Evolutionary conservation across 64 coral and sea anemone genomes (phyloP).

Genomic region (Actinia tenebrosa): DNA sequence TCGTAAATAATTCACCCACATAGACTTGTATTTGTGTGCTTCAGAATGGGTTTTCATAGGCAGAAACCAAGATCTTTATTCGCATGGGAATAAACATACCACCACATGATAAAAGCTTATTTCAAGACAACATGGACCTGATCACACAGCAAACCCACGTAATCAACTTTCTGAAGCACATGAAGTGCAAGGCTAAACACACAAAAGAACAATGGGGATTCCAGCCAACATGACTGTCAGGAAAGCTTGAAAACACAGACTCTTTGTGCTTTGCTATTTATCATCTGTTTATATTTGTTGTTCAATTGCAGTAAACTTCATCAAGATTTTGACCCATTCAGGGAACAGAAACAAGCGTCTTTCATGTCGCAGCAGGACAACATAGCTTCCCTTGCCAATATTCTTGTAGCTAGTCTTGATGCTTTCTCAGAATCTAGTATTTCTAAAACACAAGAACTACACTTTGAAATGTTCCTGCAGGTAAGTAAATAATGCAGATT

Average conservation of each 20-base stretch:
- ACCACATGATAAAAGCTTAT: too few species aligned
- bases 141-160: too few species aligned
- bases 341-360: slow-evolving; percentile 80
- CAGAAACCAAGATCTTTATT: too few species aligned
- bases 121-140: too few species aligned
- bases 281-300: background rate
- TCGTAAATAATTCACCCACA: background rate
- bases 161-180: too few species aligned
- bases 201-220: too few species aligned
- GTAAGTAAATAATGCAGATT: slow-evolving; percentile 11
- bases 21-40: too few species aligned
- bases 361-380: slow-evolving; percentile 56
- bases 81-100: too few species aligned
- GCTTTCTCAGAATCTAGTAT: background rate
- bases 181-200: too few species aligned
- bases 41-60: too few species aligned
- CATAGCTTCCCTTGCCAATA: slow-evolving; percentile 56
- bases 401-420: slow-evolving; percentile 1
- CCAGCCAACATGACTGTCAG: too few species aligned
- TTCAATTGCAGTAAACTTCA: slow-evolving; percentile 67
- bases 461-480: slow-evolving; percentile 85
- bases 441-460: background rate
- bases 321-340: slow-evolving; percentile 90
- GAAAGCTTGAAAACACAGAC: too few species aligned
- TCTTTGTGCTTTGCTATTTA: background rate